A percentile compares a stretch with the other conserved stretches of the same genome.
Evolutionary conservation across 2,113 vertebrate genomes (phyloP).

Genomic region (Daubentonia madagascariensis): DNA sequence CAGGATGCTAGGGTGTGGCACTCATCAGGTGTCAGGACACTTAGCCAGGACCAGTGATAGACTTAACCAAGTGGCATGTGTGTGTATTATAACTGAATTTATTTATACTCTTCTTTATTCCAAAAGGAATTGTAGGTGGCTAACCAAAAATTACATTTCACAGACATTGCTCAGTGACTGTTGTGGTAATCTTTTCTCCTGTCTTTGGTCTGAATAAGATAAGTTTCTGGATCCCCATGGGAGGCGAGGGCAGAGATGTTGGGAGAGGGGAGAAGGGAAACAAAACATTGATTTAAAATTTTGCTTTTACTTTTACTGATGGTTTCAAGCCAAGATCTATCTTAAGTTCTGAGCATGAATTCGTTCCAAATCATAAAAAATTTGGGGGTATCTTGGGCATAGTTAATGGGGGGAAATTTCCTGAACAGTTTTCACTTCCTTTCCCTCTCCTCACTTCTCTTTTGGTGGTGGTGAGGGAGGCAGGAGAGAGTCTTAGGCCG

Average conservation of each 20-base stretch:
- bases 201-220: slow-evolving; percentile 12
- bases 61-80: neutral
- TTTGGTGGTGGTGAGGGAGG: neutral
- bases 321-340: slow-evolving; percentile 29
- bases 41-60: neutral
- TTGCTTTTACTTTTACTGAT: slow-evolving; percentile 25
- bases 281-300: neutral
- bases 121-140: neutral
- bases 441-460: neutral
- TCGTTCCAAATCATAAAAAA: slow-evolving; percentile 20
- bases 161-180: neutral
- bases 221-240: neutral
- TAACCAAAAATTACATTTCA: slow-evolving; percentile 29
- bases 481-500: neutral
- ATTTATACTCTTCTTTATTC: neutral
- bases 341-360: slow-evolving; percentile 13
- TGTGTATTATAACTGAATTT: neutral
- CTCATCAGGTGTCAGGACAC: neutral
- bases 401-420: neutral
- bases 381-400: neutral
- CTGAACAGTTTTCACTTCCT: slow-evolving; percentile 20
- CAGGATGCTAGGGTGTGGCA: neutral
- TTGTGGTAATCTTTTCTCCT: neutral
- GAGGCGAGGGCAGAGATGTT: neutral
- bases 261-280: neutral